A percentile compares a stretch with the other conserved stretches of the same genome.
phyloP scores from a whole-genome alignment of 2,888 invertebrate genomes.

The Lobophora halterata region DNA sequence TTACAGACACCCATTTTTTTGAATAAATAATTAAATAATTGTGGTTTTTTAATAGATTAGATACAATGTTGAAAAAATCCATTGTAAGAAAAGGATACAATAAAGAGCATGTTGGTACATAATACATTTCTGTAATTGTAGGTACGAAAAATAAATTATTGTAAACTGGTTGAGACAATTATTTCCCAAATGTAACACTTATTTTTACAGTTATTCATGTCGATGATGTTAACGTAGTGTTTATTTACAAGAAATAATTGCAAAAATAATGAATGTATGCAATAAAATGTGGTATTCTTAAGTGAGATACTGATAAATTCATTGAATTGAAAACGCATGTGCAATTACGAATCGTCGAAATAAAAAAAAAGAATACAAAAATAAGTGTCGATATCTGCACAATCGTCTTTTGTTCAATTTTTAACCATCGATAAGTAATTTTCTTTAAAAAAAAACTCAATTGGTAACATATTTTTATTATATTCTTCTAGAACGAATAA shows the following conservation, averaged over 20 bases:
- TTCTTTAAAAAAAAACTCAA: constrained; percentile 22
- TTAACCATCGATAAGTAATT: constrained; percentile 34
- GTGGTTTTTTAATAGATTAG: too few relatives aligned
- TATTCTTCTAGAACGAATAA: constrained; percentile 3
- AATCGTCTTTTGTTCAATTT: constrained; percentile 54
- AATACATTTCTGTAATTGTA: constrained; percentile 6
- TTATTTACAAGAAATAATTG: constrained; percentile 17
- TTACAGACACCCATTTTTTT: too few relatives aligned
- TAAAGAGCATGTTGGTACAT: constrained; percentile 2
- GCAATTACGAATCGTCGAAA: constrained; percentile 26
- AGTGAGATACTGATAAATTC: constrained; percentile 32
- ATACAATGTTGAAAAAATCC: too few relatives aligned
- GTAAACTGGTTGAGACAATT: constrained; percentile 9
- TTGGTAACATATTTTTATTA: constrained; percentile 16
- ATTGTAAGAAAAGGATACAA: neutral
- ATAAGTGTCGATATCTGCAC: constrained; percentile 39
- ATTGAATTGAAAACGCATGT: constrained; percentile 25
- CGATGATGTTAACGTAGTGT: constrained; percentile 8
- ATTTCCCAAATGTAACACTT: constrained; percentile 4
- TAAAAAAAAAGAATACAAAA: constrained; percentile 22
- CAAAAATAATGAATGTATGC: constrained; percentile 17
- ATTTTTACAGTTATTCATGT: constrained; percentile 6
- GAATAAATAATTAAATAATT: too few relatives aligned
- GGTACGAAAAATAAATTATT: constrained; percentile 1
- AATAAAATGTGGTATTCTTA: constrained; percentile 31